Evolutionary conservation across 2,797 vertebrate species (phyloP), one percentile per base, ranked within the genome.

Genomic region (Semotilus atromaculatus): DNA sequence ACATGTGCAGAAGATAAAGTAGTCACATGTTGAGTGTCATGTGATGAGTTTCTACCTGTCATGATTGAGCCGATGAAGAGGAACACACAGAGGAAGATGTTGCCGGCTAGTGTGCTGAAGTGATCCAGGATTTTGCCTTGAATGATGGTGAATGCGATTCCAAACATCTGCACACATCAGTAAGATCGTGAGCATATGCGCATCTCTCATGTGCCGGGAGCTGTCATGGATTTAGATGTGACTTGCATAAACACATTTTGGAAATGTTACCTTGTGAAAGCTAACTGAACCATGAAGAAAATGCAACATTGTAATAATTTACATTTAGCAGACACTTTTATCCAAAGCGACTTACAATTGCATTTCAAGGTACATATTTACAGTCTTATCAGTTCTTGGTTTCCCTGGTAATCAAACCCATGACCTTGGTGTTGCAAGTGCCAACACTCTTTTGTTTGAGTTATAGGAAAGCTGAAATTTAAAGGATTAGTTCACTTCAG

Each of bases 61-160:
- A 97, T 88, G 79, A 96, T 0, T 0, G 94, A 89, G 75, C 98
- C 98, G 62, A 98, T 90, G 3, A 96, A 76, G 13, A 99, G 94
- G 87, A 98, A 97, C 34, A 94, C 80, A 85, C 96, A 96, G 83
- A 99, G 94, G 88, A 99, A 96, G 86, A 99, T 92, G 90, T 99
- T 99, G 77, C 97, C 98, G 0, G 89, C 92, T 38, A 89, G 89
- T 0, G 96, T 96, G 76, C 93, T 95, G 89, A 96, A 98, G 70
- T 0, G n/a, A 79, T 97, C 95, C 0, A 99, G 96, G 79, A 99
- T 96, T 92, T 96, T 95, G 19, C 97, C 97, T 91, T 99, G 96
- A 81, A 91, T 66, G n/a, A 98, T 96, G 86, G 97, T 99, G 91
- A 99, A 98, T 88, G 97, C 96, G 88, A 99, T 97, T 84, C 98